Percentiles rank a stretch among this genome's conserved stretches.
Evolutionary conservation across 2,113 vertebrate species (phyloP).

Genomic region (Thalassarche chlororhynchos): DNA sequence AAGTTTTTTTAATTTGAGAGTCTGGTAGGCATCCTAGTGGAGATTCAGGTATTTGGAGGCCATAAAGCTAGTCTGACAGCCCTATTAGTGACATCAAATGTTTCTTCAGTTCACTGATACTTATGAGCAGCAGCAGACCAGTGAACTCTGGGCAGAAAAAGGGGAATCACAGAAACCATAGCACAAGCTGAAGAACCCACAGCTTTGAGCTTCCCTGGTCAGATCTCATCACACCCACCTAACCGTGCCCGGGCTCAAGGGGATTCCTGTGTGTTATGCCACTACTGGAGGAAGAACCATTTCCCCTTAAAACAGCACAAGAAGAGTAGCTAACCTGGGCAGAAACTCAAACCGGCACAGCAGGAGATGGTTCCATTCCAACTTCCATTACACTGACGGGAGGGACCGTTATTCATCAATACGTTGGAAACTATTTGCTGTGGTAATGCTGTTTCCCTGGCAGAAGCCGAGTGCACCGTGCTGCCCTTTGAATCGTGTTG

Average conservation of each 20-base stretch:
- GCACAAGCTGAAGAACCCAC: background rate
- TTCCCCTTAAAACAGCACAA: background rate
- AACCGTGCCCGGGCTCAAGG: background rate
- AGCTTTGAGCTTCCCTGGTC: background rate
- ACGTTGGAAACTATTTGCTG: background rate
- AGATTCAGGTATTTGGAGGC: background rate
- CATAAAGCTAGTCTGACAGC: background rate
- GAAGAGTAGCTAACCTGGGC: background rate
- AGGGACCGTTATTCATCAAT: background rate
- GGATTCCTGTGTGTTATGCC: background rate
- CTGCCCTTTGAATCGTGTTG: background rate
- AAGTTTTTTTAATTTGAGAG: background rate
- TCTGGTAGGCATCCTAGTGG: background rate
- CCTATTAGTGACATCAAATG: background rate
- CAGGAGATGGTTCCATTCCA: background rate
- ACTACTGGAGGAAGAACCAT: background rate
- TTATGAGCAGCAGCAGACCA: background rate
- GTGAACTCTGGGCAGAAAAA: background rate
- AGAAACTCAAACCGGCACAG: background rate
- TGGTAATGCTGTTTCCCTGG: background rate
- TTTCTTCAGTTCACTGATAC: background rate
- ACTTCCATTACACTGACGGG: accelerated
- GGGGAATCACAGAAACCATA: background rate
- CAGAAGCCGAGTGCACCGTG: background rate
- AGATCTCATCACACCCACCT: background rate